phyloP scores from a whole-genome alignment of 2,888 invertebrate genomes.

The Eulithis testata region DNA sequence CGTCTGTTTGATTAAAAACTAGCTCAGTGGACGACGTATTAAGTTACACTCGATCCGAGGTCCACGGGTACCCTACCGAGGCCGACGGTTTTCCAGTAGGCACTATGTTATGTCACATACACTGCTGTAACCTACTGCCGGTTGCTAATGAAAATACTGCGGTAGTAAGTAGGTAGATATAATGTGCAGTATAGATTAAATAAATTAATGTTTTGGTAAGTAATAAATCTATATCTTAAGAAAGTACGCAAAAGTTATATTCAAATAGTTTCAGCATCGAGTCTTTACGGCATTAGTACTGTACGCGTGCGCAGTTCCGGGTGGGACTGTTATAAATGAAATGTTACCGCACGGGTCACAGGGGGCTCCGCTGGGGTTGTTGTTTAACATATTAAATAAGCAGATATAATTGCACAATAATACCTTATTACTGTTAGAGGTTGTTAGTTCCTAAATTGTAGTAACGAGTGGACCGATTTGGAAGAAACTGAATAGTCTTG shows the following conservation, averaged over 20 bases:
- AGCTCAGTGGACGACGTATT: slow-evolving; percentile 29
- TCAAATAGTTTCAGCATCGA: slow-evolving; percentile 30
- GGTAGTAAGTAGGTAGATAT: neutral
- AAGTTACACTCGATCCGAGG: slow-evolving; percentile 45
- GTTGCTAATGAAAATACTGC: slow-evolving; percentile 14
- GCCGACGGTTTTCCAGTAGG: slow-evolving; percentile 32
- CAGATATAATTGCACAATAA: too few relatives aligned
- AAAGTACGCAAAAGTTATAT: slow-evolving; percentile 20
- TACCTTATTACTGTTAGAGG: too few relatives aligned
- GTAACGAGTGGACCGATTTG: too few relatives aligned
- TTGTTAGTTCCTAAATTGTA: too few relatives aligned
- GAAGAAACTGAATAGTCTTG: too few relatives aligned
- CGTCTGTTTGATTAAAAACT: slow-evolving; percentile 33
- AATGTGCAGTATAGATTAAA: neutral
- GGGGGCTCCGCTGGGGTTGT: slow-evolving; percentile 13
- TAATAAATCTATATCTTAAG: slow-evolving; percentile 15
- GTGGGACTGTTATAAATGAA: slow-evolving; percentile 2
- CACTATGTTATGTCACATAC: slow-evolving; percentile 30
- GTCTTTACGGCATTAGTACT: slow-evolving; percentile 15
- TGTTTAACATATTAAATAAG: slow-evolving; percentile 10
- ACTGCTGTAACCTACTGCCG: slow-evolving; percentile 13
- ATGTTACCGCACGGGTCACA: slow-evolving; percentile 42
- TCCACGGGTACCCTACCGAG: slow-evolving; percentile 41
- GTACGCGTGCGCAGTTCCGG: slow-evolving; percentile 30
- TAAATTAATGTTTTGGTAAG: neutral